Percentiles rank a stretch among this genome's conserved stretches.
Conservation (phyloP, 2,113 vertebrate species). For the Tricholaema leucomelas region DNA sequence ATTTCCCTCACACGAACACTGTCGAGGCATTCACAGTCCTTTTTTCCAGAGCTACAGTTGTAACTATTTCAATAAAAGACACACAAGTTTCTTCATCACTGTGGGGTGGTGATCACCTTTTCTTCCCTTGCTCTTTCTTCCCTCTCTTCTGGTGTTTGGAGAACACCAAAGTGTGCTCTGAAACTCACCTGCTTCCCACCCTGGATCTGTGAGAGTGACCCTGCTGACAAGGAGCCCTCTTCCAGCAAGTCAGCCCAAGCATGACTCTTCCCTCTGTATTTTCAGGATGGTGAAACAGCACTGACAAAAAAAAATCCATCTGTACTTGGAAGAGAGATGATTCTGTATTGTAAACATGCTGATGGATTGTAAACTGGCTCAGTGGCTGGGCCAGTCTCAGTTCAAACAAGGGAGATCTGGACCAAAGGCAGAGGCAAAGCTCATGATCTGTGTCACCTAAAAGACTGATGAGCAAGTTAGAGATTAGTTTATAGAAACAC, state of each 20-base stretch:
- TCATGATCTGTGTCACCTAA: not conserved
- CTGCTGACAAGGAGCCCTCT: accelerated
- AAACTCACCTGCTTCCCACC: not conserved
- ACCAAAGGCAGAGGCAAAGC: not conserved
- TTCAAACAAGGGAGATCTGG: not conserved
- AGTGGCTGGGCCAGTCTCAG: not conserved
- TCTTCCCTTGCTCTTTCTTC: not conserved
- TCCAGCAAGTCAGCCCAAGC: not conserved
- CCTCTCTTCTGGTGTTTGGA: not conserved
- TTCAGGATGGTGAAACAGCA: not conserved
- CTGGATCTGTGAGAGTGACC: not conserved
- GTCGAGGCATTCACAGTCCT: not conserved
- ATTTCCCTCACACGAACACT: not conserved
- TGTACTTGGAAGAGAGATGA: not conserved
- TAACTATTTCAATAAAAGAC: conserved; percentile 68
- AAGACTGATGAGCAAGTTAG: not conserved
- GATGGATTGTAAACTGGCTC: not conserved
- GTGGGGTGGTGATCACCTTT: not conserved
- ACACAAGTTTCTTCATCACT: not conserved
- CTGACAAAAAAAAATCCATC: not conserved
- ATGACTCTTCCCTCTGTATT: not conserved
- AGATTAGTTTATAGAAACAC: not conserved
- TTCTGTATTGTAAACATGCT: not conserved
- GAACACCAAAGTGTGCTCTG: accelerated
- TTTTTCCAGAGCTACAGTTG: conserved; percentile 28